Conservation (phyloP, 2,888 invertebrate genomes). For the Xanthia togata region DNA sequence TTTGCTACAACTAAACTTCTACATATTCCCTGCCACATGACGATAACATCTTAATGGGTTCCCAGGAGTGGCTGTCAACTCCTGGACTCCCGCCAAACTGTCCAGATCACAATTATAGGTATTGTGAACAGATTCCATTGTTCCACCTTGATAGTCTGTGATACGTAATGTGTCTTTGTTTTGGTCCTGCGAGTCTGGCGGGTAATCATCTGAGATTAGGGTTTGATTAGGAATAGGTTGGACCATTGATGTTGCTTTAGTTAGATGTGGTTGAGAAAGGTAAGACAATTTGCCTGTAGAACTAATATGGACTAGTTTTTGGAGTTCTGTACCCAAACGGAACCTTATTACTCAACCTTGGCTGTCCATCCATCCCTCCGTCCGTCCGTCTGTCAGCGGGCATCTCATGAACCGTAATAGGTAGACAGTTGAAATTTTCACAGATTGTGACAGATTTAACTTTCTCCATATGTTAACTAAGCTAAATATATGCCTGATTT, state of each 20-base stretch:
- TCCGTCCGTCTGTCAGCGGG: too few relatives aligned
- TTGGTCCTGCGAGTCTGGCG: constrained; percentile 7
- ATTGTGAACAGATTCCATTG: constrained; percentile 59
- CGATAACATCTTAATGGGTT: constrained; percentile 69
- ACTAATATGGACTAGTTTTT: neutral
- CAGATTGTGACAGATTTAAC: too few relatives aligned
- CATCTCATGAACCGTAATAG: too few relatives aligned
- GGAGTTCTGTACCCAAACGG: too few relatives aligned
- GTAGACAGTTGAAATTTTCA: too few relatives aligned
- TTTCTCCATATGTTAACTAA: too few relatives aligned
- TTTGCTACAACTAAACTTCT: constrained; percentile 29
- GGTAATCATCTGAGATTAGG: constrained; percentile 21
- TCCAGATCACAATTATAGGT: constrained; percentile 65
- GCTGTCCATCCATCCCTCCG: too few relatives aligned
- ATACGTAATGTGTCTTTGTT: constrained; percentile 52
- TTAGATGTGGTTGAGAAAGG: neutral
- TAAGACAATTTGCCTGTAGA: too few relatives aligned
- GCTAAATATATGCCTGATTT: too few relatives aligned
- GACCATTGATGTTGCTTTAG: constrained; percentile 14
- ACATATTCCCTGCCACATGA: neutral
- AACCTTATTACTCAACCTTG: too few relatives aligned
- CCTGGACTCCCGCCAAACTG: constrained; percentile 66
- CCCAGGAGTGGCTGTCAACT: constrained; percentile 69
- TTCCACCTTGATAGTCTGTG: constrained; percentile 47
- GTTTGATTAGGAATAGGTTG: constrained; percentile 12